Conservation (phyloP, 2,888 invertebrate species). For the Acrocyrtus sp. region DNA sequence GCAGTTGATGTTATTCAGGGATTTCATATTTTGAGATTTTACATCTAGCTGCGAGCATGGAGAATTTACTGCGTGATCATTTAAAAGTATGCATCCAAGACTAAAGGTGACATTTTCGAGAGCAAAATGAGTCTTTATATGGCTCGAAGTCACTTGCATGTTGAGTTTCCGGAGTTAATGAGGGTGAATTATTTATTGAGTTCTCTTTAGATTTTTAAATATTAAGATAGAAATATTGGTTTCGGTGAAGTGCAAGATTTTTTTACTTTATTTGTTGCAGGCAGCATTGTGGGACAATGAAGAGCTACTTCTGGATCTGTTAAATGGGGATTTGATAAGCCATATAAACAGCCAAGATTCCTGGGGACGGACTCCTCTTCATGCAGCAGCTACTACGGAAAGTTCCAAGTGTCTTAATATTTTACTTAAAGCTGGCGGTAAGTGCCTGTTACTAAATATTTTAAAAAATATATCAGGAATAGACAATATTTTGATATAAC, state of each 20-base stretch:
- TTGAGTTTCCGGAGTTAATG: constrained; percentile 38
- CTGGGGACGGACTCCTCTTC: constrained; percentile 80
- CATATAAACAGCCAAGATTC: constrained; percentile 78
- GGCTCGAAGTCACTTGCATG: constrained; percentile 35
- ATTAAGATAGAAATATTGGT: background rate
- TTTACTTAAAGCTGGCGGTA: constrained; percentile 75
- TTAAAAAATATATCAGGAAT: background rate
- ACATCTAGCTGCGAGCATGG: too few species aligned
- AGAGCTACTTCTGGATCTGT: constrained; percentile 82
- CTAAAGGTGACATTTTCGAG: background rate
- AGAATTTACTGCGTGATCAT: background rate
- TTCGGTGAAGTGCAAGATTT: too few species aligned
- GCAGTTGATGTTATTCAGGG: background rate
- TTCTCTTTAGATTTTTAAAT: too few species aligned
- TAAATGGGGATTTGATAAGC: constrained; percentile 74
- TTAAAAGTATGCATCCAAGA: background rate
- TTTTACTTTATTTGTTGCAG: constrained; percentile 66
- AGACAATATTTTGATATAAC: too few species aligned
- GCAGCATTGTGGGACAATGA: constrained; percentile 90
- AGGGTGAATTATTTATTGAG: too few species aligned
- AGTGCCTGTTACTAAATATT: constrained; percentile 28
- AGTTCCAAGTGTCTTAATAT: constrained; percentile 80
- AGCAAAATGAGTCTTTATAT: constrained; percentile 39
- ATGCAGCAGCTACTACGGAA: constrained; percentile 84
- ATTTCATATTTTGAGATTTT: background rate